Base-by-base conservation (phyloP, 2,113 vertebrate species). In the Arizona elegans region DNA sequence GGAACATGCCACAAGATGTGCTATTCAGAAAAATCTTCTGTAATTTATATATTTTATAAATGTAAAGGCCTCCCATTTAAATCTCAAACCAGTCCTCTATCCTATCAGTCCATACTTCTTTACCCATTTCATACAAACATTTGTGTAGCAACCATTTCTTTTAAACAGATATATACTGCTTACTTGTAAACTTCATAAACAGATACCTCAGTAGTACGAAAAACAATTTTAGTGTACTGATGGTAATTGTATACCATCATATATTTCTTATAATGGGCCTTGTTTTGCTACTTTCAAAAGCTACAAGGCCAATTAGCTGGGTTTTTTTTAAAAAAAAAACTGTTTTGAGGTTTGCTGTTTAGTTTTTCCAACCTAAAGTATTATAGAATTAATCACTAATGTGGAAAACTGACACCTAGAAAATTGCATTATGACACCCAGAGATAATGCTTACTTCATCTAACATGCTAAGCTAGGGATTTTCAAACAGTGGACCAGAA, bases 151-250 rank as follows among this genome's bases (percentile, higher is more conserved):
- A 96, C 94, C 93, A 90, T 95, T 96, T 96, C 94, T 90, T 96
- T 90, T 95, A 96, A 95, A 93, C 96, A 96, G 95, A 97, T 97
- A 95, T 90, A 96, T 94, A 29, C 43, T 93, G 89, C 91, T 96
- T 96, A 94, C 93, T 95, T 96, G 90, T 96, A 89, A 96, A 95
- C 93, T 94, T 93, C 94, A 95, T 93, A 94, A 91, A 93, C 93
- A 95, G 92, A 95, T 93, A 88, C 96, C 96, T 97, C 96, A 97
- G 96, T 97, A 96, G 95, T 95, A 96, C 94, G 94, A 96, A 96
- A 96, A 95, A 95, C 96, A 96, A 19, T 53, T 94, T 90, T 95
- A 94, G 95, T 96, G 96, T 95, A 95, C 91, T 94, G 95, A 97
- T 94, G 94, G 95, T 97, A 43, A 96, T 93, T 95, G 95, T 96